A percentile compares a stretch with the other conserved stretches of the same genome.
Evolutionary conservation across 1,140 invertebrate genomes (phyloP).

Genomic region (Temnothorax nylanderi): DNA sequence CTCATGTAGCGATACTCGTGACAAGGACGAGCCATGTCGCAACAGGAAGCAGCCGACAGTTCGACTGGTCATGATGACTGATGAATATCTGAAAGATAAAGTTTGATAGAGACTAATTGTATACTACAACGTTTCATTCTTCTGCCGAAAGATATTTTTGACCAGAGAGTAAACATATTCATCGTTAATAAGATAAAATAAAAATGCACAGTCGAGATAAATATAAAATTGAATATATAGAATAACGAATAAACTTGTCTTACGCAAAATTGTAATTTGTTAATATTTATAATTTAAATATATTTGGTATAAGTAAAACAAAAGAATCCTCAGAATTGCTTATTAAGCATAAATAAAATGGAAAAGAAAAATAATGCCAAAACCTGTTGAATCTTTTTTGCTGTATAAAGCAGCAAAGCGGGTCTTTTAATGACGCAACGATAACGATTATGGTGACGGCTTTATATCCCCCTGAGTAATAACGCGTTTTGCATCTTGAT

Average conservation of each 20-base stretch:
- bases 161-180: neutral
- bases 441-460: slow-evolving; percentile 28
- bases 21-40: slow-evolving; percentile 55
- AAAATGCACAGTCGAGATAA: neutral
- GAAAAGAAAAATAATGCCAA: slow-evolving; percentile 2
- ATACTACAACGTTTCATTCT: neutral
- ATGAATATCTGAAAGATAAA: slow-evolving; percentile 24
- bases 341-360: neutral
- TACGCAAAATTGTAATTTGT: neutral
- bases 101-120: slow-evolving; percentile 45
- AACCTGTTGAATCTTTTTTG: neutral
- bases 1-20: slow-evolving; percentile 67
- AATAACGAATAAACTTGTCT: neutral
- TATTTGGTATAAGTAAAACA: neutral
- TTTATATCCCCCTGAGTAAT: slow-evolving; percentile 18
- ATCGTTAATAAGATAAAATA: neutral
- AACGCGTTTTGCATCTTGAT: slow-evolving; percentile 25
- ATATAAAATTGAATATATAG: slow-evolving; percentile 2
- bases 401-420: neutral
- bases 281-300: neutral
- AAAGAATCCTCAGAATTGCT: neutral
- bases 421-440: slow-evolving; percentile 11
- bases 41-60: slow-evolving; percentile 13
- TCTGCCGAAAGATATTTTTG: neutral
- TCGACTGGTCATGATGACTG: slow-evolving; percentile 47